Percentiles rank a stretch among this genome's conserved stretches.
These are phyloP conservation scores for Cotesia typhae DNA, from an alignment of 1,140 invertebrate species.

Conservation along the genomic window DNA sequence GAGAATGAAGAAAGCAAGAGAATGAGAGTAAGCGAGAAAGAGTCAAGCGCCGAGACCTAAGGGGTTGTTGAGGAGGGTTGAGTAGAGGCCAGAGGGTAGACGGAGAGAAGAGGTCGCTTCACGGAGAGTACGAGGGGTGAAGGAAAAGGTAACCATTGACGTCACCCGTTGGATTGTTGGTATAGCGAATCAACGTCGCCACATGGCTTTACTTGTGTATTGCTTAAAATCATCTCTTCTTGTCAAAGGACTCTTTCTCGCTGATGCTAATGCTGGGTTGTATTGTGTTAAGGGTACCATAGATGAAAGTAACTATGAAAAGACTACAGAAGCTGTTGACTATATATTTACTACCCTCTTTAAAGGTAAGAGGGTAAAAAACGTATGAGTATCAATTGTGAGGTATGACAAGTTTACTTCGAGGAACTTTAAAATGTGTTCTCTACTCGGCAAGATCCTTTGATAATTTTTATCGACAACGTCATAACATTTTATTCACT, in stretches of 20 bases:
- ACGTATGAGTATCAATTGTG: not conserved
- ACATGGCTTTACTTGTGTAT: conserved; percentile 14
- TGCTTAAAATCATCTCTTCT: conserved; percentile 7
- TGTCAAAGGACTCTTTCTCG: too few species aligned
- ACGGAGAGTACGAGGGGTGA: not conserved
- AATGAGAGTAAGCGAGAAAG: not conserved
- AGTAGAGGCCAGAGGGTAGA: not conserved
- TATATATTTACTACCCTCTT: not conserved
- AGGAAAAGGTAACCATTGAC: conserved; percentile 30
- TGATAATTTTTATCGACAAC: conserved; percentile 8
- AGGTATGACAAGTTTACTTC: not conserved
- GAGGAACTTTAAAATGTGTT: not conserved
- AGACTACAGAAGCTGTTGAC: not conserved
- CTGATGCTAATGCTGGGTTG: too few species aligned
- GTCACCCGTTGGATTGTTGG: conserved; percentile 26
- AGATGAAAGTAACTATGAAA: not conserved
- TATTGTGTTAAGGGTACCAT: not conserved
- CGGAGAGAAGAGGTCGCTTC: not conserved
- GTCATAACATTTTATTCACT: not conserved
- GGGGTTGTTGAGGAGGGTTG: not conserved
- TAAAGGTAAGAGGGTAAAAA: not conserved
- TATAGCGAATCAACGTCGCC: conserved; percentile 27
- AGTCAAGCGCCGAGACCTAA: not conserved
- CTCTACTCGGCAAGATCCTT: not conserved
- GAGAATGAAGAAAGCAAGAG: not conserved